phyloP scores from a whole-genome alignment of 37 sponge, comb jelly and placozoan species.

The Agelas oroides region DNA sequence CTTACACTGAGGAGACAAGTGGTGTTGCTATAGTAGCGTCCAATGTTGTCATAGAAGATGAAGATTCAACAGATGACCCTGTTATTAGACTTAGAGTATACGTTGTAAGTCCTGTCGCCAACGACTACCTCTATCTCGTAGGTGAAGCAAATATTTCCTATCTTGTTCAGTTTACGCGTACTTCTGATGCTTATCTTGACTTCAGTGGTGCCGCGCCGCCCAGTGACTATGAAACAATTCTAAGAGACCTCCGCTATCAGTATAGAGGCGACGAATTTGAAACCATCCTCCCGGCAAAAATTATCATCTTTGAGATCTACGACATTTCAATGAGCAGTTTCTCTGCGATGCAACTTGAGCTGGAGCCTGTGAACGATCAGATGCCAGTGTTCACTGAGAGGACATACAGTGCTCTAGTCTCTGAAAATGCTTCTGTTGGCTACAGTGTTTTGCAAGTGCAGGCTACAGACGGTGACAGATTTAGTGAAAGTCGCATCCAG shows the following conservation, averaged over 20 bases:
- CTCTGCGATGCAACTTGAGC: conserved; percentile 10
- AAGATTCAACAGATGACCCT: conserved; percentile 18
- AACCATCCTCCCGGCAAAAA: conserved; percentile 1
- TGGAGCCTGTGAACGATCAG: conserved; percentile 72
- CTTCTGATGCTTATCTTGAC: neutral
- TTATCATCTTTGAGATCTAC: conserved; percentile 12
- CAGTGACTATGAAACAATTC: conserved; percentile 11
- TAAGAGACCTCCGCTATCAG: conserved; percentile 29
- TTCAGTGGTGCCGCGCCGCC: conserved; percentile 36
- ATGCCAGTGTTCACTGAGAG: conserved; percentile 52
- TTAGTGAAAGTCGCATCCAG: neutral
- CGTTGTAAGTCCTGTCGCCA: conserved; percentile 1
- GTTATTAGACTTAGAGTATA: conserved; percentile 32
- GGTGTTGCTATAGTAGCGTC: conserved; percentile 23
- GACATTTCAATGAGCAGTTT: conserved; percentile 15
- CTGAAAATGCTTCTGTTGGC: conserved; percentile 58
- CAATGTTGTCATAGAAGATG: conserved; percentile 39
- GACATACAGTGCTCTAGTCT: neutral
- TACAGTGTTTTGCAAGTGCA: conserved; percentile 28
- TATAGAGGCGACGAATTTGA: conserved; percentile 46
- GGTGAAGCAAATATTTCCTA: neutral
- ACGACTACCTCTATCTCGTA: conserved; percentile 13
- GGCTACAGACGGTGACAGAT: conserved; percentile 54
- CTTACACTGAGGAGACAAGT: conserved; percentile 11
- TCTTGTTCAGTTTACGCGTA: neutral